Evolutionary conservation across 2,113 vertebrate genomes (phyloP).

Genomic region (Ramphastos sulfuratus): DNA sequence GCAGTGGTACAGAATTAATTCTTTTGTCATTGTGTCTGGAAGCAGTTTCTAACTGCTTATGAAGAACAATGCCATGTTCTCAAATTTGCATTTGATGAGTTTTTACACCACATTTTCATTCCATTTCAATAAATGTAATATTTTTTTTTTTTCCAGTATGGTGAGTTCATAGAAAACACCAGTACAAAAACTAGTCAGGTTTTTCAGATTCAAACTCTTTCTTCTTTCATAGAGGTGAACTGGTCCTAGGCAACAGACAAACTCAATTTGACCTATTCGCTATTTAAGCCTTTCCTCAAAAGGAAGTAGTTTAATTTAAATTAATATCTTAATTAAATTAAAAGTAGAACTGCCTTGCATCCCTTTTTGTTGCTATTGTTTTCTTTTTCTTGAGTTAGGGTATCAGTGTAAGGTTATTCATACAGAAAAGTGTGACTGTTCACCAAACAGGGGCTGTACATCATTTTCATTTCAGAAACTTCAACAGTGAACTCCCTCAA

Average conservation of each 20-base stretch:
- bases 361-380: neutral
- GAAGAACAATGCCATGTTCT: neutral
- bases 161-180: neutral
- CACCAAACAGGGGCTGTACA: neutral
- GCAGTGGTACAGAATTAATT: neutral
- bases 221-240: neutral
- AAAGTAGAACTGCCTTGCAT: too few relatives aligned
- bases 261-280: neutral
- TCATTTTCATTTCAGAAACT: neutral
- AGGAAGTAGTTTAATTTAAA: neutral
- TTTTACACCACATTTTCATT: neutral
- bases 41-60: neutral
- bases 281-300: neutral
- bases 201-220: neutral
- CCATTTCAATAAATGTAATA: neutral
- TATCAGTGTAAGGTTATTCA: neutral
- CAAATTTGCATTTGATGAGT: neutral
- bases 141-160: neutral
- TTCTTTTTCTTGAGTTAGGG: neutral
- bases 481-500: neutral
- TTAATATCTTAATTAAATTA: neutral
- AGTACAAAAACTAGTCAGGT: neutral
- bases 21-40: neutral
- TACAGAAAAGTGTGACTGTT: neutral
- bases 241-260: neutral